Conservation (phyloP, 2,113 vertebrate species). For the Pungitius pungitius region DNA sequence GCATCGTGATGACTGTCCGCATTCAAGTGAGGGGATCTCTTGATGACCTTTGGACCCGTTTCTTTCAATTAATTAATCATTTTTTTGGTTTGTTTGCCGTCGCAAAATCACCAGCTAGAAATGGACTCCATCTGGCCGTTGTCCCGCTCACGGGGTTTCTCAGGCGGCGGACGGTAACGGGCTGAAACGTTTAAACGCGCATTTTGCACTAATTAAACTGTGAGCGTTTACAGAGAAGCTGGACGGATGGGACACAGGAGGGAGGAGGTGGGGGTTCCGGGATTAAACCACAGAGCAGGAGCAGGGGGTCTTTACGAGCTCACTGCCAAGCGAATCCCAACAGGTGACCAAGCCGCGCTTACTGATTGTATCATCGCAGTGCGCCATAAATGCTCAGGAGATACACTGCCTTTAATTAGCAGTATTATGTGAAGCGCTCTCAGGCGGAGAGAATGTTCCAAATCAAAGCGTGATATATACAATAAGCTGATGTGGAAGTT, state of each 20-base stretch:
- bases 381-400: not conserved
- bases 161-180: not conserved
- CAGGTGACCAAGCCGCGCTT: not conserved
- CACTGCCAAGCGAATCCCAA: not conserved
- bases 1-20: not conserved
- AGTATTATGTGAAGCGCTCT: not conserved
- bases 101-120: not conserved
- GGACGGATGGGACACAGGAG: not conserved
- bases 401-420: not conserved
- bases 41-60: not conserved
- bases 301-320: not conserved
- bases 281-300: not conserved
- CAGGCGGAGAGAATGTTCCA: not conserved
- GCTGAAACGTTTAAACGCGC: not conserved
- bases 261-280: too few species aligned
- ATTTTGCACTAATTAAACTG: not conserved
- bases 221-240: not conserved
- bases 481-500: slow-evolving; percentile 16
- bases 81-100: not conserved
- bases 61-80: not conserved
- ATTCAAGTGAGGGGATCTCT: not conserved
- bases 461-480: slow-evolving; percentile 34
- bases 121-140: not conserved
- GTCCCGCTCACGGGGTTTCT: not conserved
- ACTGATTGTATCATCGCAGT: not conserved